Evolutionary conservation across 2,113 vertebrate genomes (phyloP), one percentile per base, ranked within the genome.

Genomic region (Ameiurus melas): DNA sequence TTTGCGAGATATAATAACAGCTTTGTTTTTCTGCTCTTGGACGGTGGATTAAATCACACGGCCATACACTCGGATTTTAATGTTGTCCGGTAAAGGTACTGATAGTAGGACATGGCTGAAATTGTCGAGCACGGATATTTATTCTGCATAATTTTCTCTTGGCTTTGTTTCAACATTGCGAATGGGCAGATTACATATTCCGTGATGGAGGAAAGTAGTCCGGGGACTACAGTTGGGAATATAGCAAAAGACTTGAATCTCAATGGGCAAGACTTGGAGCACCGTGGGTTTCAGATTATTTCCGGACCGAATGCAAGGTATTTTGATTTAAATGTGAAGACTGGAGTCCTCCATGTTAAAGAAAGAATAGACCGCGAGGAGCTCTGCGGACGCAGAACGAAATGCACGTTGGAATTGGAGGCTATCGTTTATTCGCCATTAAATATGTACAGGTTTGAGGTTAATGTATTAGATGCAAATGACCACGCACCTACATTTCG

Each of bases 341-440:
- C 94, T 1, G 96, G 96, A 62, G 88, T 93, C 57, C 84, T 97
- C 2, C 81, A 93, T 89, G 89, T 96, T 87, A 91, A 93, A 17
- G 94, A 96, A 9, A 95, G 93, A 85, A 92, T 97, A 86, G 94
- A 97, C 91, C 90, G 96, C 71, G 96, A 96, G 36, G 86, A 92
- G 80, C 71, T 96, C 30, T 96, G 96, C 83, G 93, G 92, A 1
- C 79, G 89, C 19, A 80, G 10, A 0, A 91, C 86, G 2, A 90
- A 94, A 85, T 97, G 96, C 87, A 62, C 92, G 1, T 19, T 95
- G 10, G 92, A 87, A 83, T 93, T 96, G 88, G 94, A 97, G 87
- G 94, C 96, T 39, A 90, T 96, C 85, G 62, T 96, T 75, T 92
- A 92, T 85, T 94, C 94, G 3, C 96, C 96, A 0, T 78, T 96